Evolutionary conservation across 2,113 vertebrate genomes (phyloP).

Genomic region (Monarcha castaneiventris): DNA sequence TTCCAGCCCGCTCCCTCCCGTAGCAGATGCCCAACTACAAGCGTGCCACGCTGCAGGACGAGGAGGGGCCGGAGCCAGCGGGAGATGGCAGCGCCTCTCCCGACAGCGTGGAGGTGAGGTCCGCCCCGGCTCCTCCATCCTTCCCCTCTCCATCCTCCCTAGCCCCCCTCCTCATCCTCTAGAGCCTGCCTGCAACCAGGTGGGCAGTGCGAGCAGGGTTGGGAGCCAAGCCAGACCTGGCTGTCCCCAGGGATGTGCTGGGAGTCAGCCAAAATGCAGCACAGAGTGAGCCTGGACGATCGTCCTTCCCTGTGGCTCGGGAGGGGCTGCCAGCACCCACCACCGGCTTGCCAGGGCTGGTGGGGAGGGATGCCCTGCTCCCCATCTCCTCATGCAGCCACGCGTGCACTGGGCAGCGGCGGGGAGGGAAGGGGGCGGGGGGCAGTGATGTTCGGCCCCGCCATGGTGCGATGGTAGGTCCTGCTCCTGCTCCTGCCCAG

Average conservation of each 20-base stretch:
- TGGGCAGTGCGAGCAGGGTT: not conserved
- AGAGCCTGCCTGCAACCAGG: not conserved
- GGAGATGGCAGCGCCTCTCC: slow-evolving; percentile 80
- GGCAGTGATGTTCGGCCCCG: accelerated
- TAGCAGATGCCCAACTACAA: slow-evolving; percentile 94
- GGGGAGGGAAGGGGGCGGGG: not conserved
- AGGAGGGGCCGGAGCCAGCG: slow-evolving; percentile 79
- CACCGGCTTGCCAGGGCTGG: accelerated
- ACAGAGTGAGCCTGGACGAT: not conserved
- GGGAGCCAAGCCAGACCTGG: not conserved
- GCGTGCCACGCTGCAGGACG: slow-evolving; percentile 89
- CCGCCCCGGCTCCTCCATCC: not conserved
- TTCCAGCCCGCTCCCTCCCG: not conserved
- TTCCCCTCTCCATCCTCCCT: not conserved
- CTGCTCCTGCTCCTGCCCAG: slow-evolving; percentile 63
- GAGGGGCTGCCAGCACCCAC: not conserved
- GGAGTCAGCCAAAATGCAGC: slow-evolving; percentile 15
- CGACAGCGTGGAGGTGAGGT: slow-evolving; percentile 86
- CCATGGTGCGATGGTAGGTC: not conserved
- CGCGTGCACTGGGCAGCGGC: accelerated
- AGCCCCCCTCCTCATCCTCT: not conserved
- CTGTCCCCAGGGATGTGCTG: not conserved
- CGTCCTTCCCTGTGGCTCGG: not conserved
- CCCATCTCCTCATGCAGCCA: not conserved
- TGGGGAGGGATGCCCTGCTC: not conserved